phyloP scores from a whole-genome alignment of 1,140 invertebrate genomes.

The Zaprionus ornatus region DNA sequence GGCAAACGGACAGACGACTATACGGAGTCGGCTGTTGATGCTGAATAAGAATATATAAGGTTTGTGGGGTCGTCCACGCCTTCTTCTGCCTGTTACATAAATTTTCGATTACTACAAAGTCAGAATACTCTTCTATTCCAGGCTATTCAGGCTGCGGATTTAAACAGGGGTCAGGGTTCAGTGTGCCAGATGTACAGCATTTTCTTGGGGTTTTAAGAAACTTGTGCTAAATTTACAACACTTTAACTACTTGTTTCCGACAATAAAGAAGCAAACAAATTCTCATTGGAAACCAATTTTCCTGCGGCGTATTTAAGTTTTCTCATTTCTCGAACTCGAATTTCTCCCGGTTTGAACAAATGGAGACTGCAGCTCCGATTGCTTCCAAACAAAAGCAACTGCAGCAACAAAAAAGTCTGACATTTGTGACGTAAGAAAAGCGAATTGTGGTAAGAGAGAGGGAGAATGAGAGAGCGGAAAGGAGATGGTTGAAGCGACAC shows the following conservation, averaged over 20 bases:
- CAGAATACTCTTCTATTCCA: no score
- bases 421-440: background rate
- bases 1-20: no score
- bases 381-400: constrained; percentile 31
- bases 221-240: background rate
- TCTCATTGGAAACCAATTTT: background rate
- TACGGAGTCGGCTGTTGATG: no score
- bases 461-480: background rate
- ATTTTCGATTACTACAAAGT: no score
- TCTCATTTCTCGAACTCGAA: background rate
- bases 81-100: no score
- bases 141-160: no score
- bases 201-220: background rate
- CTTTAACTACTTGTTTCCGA: background rate
- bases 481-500: background rate
- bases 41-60: no score
- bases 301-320: constrained; percentile 2
- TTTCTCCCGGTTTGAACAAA: constrained; percentile 17
- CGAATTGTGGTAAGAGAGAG: no score
- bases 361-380: constrained; percentile 41
- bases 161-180: no score
- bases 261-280: background rate
- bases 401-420: constrained; percentile 22
- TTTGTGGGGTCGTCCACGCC: no score
- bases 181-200: no score